Percentiles rank a stretch among this genome's conserved stretches.
Conservation (phyloP, 2,888 invertebrate species). For the Monoplex corrugatus region DNA sequence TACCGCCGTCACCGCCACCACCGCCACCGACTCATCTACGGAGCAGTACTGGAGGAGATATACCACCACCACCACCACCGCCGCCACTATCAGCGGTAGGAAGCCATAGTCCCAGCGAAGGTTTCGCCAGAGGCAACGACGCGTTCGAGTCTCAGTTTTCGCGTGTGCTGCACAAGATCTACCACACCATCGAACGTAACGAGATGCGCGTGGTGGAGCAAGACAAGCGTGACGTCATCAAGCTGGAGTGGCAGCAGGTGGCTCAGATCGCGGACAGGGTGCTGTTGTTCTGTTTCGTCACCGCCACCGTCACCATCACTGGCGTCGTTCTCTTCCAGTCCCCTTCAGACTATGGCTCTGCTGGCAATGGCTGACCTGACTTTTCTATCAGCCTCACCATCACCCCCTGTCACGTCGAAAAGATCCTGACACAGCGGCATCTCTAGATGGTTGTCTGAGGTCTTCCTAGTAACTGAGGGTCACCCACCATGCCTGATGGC, state of each 20-base stretch:
- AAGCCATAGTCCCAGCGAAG: slow-evolving; percentile 48
- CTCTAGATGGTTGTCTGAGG: background rate
- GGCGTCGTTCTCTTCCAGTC: slow-evolving; percentile 56
- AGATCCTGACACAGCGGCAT: background rate
- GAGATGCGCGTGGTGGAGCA: slow-evolving; percentile 89
- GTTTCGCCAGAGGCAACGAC: no score
- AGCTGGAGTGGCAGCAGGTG: slow-evolving; percentile 88
- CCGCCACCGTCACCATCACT: slow-evolving; percentile 82
- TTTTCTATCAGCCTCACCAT: background rate
- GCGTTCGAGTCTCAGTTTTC: slow-evolving; percentile 85
- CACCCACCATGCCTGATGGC: no score
- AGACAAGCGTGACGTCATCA: slow-evolving; percentile 89
- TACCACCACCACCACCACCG: background rate
- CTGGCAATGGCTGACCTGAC: background rate
- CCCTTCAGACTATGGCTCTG: slow-evolving; percentile 9
- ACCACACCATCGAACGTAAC: slow-evolving; percentile 90
- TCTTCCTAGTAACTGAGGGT: background rate
- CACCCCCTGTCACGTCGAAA: background rate
- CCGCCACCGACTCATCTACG: no score
- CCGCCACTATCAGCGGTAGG: background rate
- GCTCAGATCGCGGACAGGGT: slow-evolving; percentile 90
- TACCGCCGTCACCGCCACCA: no score
- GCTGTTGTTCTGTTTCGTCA: slow-evolving; percentile 83
- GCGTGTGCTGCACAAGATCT: slow-evolving; percentile 87
- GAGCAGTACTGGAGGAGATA: no score